phyloP scores from a whole-genome alignment of 2,797 vertebrate genomes.

The Coluber constrictor region DNA sequence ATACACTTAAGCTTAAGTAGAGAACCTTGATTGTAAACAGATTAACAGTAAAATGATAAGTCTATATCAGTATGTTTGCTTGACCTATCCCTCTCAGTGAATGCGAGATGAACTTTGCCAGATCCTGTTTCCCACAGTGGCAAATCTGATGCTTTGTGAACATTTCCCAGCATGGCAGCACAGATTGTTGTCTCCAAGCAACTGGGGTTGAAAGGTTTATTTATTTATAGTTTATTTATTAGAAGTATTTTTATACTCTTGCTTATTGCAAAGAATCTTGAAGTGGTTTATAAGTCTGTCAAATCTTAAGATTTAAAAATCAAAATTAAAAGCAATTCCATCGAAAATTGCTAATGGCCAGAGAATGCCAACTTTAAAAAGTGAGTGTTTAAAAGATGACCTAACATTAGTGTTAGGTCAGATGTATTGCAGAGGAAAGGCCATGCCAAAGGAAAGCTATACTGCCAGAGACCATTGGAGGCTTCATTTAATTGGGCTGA shows the following conservation, averaged over 20 bases:
- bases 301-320: not conserved
- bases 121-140: slow-evolving; percentile 1
- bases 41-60: not conserved
- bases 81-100: slow-evolving; percentile 1
- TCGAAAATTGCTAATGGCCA: not conserved
- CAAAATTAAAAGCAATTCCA: not conserved
- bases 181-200: not conserved
- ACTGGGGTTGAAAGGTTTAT: no score
- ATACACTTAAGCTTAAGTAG: not conserved
- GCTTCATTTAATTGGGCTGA: not conserved
- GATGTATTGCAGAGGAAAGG: not conserved
- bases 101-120: not conserved
- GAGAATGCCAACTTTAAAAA: not conserved
- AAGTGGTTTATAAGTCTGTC: not conserved
- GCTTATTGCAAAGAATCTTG: not conserved
- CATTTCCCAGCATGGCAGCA: not conserved
- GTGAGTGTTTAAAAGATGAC: not conserved
- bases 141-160: not conserved
- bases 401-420: not conserved
- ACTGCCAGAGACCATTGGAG: not conserved
- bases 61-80: not conserved
- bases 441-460: not conserved
- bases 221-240: not conserved
- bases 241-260: not conserved
- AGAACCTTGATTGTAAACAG: not conserved